Percentiles rank a stretch among this genome's conserved stretches.
Evolutionary conservation across 92 coral and sea anemone genomes (phyloP).

Genomic region (Parazoanthus swiftii): DNA sequence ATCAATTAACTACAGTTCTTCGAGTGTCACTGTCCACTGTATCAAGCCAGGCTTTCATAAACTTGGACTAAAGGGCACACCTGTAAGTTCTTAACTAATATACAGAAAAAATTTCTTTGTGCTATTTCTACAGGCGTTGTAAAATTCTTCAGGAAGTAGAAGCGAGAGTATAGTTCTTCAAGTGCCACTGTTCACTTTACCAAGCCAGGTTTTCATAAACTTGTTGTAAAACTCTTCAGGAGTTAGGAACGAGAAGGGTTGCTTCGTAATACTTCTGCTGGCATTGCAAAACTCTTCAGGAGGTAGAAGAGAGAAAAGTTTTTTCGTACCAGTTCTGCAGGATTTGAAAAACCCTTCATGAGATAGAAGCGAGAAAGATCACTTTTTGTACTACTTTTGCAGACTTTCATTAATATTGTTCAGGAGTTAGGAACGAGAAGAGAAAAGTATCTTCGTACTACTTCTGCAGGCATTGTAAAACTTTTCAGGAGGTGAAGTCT

Average conservation of each 20-base stretch:
- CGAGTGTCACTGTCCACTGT: constrained; percentile 34
- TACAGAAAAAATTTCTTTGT: too few species aligned
- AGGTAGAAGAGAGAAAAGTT: too few species aligned
- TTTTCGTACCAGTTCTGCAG: not conserved
- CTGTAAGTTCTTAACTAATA: not conserved
- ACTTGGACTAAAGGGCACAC: constrained; percentile 8
- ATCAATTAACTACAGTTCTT: not conserved
- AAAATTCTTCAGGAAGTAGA: too few species aligned
- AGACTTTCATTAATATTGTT: too few species aligned
- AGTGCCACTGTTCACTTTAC: constrained; percentile 30
- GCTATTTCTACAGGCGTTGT: too few species aligned
- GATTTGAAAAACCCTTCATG: too few species aligned
- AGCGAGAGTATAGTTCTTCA: not conserved
- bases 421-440: too few species aligned
- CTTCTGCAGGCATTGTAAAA: not conserved
- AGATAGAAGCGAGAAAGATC: too few species aligned
- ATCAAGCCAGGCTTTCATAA: constrained; percentile 31
- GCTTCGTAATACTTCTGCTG: not conserved
- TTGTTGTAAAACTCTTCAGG: too few species aligned
- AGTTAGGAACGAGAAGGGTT: too few species aligned
- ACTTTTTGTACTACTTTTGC: too few species aligned
- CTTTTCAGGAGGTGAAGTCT: not conserved
- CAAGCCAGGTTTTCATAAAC: not conserved
- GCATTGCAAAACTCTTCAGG: too few species aligned
- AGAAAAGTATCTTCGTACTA: not conserved